Evolutionary conservation across 1,140 invertebrate species (phyloP), one percentile per base, ranked within the genome.

Genomic region (Bombyx mandarina): DNA sequence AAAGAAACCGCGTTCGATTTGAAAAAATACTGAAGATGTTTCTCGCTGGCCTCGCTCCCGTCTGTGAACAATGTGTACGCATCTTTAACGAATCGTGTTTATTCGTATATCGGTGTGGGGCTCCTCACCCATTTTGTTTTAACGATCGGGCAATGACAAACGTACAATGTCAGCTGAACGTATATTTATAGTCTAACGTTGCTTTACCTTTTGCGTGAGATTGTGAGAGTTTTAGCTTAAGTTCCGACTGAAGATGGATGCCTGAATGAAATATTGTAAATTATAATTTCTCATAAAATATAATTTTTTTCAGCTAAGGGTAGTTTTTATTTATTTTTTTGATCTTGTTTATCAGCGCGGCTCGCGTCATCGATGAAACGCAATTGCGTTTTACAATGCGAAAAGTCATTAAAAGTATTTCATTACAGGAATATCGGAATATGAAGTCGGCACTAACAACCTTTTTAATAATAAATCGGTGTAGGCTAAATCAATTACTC

Each of bases 281-380:
- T 89, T 89, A 89, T 89, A 85, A 89, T 89, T 89, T 89, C 86
- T 89, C 88, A 89, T 88, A 89, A 89, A 89, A 89, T 89, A 89
- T 88, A 88, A 89, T 88, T 89, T 89, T 89, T 89, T 89, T 89
- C 86, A 89, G 88, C 88, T 86, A 89, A 53, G 65, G 62, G 72
- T 84, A 59, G 78, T 85, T 87, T 87, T 75, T 62, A 35, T 35
- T 35, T 35, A 3, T 35, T 35, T 35, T 35, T 35, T 5, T 35
- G 26, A 3, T 35, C 2, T 35, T 18, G 12, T 18, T 18, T 18
- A 18, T 18, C 12, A 18, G 12, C 12, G 12, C 12, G 12, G 12
- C 12, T 35, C 26, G 26, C 26, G 26, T 35, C 26, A 35, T 35
- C 4, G 26, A 35, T 35, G 26, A 35, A 35, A 35, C 26, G 2